Base-by-base conservation (phyloP, 2,113 vertebrate genomes). In the Corythornis cristatus region DNA sequence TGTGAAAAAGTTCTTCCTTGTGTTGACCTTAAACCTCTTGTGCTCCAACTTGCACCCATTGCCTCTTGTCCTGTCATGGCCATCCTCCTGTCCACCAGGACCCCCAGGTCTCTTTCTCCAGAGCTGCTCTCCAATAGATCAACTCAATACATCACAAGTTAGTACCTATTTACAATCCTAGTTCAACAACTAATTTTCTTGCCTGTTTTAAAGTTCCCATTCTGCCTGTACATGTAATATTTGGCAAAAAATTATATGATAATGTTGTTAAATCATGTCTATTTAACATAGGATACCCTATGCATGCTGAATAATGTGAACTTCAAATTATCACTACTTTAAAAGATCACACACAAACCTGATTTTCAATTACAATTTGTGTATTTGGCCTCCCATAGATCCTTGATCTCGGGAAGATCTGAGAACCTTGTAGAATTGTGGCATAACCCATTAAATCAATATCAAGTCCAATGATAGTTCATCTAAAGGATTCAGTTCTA, bases 361-460 rank as follows among this genome's bases (percentile, higher is more conserved):
- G n/a, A 48, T 37, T 71, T 76, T 86, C 16, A 12, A 25, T 15
- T 86, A 22, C 1, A 76, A 12, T 46, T 51, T 72, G 21, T 51
- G 12, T 18, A 42, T 64, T 90, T 79, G 53, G 2, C 19, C 16
- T 56, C 9, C 6, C 5, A 61, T 8, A 23, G 2, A 62, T 73
- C 6, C 7, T 25, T 73, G 26, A 33, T 37, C 33, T 82, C 20
- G 6, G 28, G 2, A 25, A 4, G 1, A 16, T 48, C 15, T 37
- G 4, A 4, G 7, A 84, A 64, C 5, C 15, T 29, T 72, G 14
- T 33, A 21, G 14, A 72, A 22, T 20, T 0, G 0, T 51, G 25
- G 22, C 28, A 79, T 3, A 2, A 82, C 7, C 4, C 11, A 25
- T 42, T 37, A 79, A 43, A 5, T 31, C 58, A 85, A 60, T 66